Base-by-base conservation (phyloP, 2,888 invertebrate genomes). In the Cerceris rybyensis region DNA sequence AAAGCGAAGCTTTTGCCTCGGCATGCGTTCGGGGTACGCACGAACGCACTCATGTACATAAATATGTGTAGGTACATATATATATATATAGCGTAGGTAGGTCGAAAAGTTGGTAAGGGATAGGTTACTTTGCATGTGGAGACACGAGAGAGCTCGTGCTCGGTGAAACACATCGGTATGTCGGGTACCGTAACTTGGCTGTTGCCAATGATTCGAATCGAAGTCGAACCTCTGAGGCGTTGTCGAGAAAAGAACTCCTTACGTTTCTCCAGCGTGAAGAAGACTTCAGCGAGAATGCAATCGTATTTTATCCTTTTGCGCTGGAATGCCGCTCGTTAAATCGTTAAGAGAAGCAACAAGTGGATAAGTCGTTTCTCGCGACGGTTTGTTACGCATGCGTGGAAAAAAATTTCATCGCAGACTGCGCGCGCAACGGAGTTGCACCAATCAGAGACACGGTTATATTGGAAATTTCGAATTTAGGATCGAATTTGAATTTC, bases 1-100 rank as follows among this genome's bases (percentile, higher is more conserved):
- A 72, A 75, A 85, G 87, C 84, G 84, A 88, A 88, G 87, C 84
- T 85, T 86, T 87, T 70, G 67, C 57, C 81, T 43, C 50, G 60
- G 68, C 69, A 43, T 50, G 70, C 70, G 77, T 69, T 57, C 59
- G 28, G 17, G 13, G 63, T 61, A 57, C 46, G 50, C 69, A 63
- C 28, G 28, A 13, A 50, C 63, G 13, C 49, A 55, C 55, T 2
- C 11, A 55, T 13, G 11, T 13, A 55, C 52, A 5, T 7, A 13
- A n/a, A n/a, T 9, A 52, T 71, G 57, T 63, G 54, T 66, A 54
- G 17, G 54, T 58, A 60, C 42, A 58, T 74, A 69, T 58, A 57
- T 52, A n/a, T n/a, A n/a, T n/a, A n/a, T n/a, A n/a, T 71, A 28
- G 39, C 68, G 72, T 71, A 66, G 77, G 65, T 73, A 73, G 81